These are phyloP conservation scores for Pterostichus niger DNA, from an alignment of 2,888 invertebrate genomes.

Conservation along the genomic window DNA sequence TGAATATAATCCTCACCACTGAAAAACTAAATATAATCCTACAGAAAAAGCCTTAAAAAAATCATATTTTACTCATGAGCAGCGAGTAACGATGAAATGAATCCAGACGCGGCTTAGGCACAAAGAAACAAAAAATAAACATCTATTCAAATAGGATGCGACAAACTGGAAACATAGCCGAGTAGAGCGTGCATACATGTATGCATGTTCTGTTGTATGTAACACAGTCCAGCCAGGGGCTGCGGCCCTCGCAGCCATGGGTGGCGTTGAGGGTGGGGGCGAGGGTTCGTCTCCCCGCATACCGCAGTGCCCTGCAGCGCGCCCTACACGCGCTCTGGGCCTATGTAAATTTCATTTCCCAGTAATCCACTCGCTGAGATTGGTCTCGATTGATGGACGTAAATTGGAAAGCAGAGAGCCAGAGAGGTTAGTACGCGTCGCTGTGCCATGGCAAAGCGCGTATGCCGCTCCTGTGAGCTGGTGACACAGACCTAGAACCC, in stretches of 20 bases:
- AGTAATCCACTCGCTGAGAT: conserved; percentile 86
- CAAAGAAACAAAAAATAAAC: conserved; percentile 62
- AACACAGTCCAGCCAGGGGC: conserved; percentile 33
- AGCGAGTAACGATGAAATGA: conserved; percentile 58
- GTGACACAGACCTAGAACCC: conserved; percentile 16
- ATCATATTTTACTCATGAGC: conserved; percentile 50
- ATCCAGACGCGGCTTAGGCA: conserved; percentile 56
- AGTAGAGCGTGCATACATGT: conserved; percentile 44
- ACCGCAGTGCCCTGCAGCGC: conserved; percentile 59
- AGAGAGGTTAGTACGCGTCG: conserved; percentile 72
- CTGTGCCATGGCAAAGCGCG: conserved; percentile 42
- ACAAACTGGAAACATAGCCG: conserved; percentile 64
- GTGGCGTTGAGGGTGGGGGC: conserved; percentile 3
- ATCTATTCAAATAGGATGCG: conserved; percentile 65
- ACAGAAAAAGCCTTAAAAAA: conserved; percentile 28
- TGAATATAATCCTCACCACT: conserved; percentile 33
- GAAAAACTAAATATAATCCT: conserved; percentile 52
- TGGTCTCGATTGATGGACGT: conserved; percentile 85
- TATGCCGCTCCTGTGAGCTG: conserved; percentile 26
- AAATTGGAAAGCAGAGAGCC: conserved; percentile 82
- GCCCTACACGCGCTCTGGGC: conserved; percentile 74
- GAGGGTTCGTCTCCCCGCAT: conserved; percentile 39
- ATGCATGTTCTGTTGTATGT: conserved; percentile 38
- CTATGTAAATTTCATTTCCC: conserved; percentile 86
- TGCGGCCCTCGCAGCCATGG: conserved; percentile 1